Conservation (phyloP, 2,113 vertebrate species). For the Stomatorhinus ivindoensis region DNA sequence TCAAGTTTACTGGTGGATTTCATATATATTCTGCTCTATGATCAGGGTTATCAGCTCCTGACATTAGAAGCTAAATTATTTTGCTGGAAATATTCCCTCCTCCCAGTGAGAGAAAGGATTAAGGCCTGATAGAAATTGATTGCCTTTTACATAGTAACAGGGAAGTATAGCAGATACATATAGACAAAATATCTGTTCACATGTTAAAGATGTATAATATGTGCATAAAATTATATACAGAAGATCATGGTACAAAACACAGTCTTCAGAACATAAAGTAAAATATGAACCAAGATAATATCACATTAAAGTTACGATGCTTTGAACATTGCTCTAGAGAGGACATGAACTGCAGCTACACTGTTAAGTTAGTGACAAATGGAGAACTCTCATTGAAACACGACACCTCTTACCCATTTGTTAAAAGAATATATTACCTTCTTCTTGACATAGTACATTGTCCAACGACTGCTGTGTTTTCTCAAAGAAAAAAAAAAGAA, state of each 20-base stretch:
- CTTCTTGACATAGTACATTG: conserved; percentile 66
- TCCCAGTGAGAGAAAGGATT: neutral
- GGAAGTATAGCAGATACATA: neutral
- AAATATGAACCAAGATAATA: neutral
- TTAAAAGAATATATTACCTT: conserved; percentile 49
- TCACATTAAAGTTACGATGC: neutral
- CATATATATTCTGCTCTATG: neutral
- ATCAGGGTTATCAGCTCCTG: neutral
- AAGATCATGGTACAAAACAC: neutral
- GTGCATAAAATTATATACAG: neutral
- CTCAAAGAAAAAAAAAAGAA: conserved; percentile 35
- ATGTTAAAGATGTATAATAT: neutral
- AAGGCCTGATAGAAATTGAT: neutral
- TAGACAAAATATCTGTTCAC: conserved; percentile 1
- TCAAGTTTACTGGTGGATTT: neutral
- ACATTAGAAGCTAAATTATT: neutral
- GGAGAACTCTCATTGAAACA: neutral
- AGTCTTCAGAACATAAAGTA: neutral
- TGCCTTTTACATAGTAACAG: neutral
- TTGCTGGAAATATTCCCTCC: neutral
- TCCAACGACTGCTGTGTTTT: conserved; percentile 31
- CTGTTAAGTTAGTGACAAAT: neutral
- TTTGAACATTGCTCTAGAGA: neutral
- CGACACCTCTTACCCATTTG: neutral
- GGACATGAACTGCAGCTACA: neutral